phyloP scores from a whole-genome alignment of 2,113 vertebrate species.

The Engystomops pustulosus region DNA sequence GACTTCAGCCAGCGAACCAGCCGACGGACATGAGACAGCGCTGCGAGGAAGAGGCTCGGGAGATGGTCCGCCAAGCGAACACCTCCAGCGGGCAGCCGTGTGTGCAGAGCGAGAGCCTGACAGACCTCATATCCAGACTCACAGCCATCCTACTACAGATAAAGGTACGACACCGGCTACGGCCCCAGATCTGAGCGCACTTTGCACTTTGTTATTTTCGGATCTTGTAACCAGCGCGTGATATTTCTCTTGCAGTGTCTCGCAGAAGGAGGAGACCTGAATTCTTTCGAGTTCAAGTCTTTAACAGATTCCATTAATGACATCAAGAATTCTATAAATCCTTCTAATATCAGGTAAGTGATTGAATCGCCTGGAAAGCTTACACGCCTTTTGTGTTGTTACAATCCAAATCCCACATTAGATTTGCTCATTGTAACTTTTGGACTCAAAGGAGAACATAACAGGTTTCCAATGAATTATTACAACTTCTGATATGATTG shows the following conservation, averaged over 20 bases:
- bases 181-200: neutral
- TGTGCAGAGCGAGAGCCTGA: constrained; percentile 84
- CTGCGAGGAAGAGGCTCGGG: constrained; percentile 93
- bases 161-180: constrained; percentile 76
- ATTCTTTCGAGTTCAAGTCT: constrained; percentile 99
- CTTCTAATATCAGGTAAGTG: constrained; percentile 92
- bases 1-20: constrained; percentile 90
- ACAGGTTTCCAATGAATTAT: no score
- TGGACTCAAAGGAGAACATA: no score
- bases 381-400: neutral
- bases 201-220: neutral
- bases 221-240: constrained; percentile 54
- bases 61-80: constrained; percentile 85
- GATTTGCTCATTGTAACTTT: no score
- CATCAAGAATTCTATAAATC: constrained; percentile 94
- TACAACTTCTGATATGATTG: neutral
- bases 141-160: constrained; percentile 96
- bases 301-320: constrained; percentile 96
- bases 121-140: constrained; percentile 89
- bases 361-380: neutral
- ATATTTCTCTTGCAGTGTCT: constrained; percentile 83
- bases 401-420: neutral
- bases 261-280: constrained; percentile 94
- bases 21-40: constrained; percentile 87
- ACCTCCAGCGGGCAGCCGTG: constrained; percentile 81